Evolutionary conservation across 2,888 invertebrate genomes (phyloP).

Genomic region (Electrophaes corylata): DNA sequence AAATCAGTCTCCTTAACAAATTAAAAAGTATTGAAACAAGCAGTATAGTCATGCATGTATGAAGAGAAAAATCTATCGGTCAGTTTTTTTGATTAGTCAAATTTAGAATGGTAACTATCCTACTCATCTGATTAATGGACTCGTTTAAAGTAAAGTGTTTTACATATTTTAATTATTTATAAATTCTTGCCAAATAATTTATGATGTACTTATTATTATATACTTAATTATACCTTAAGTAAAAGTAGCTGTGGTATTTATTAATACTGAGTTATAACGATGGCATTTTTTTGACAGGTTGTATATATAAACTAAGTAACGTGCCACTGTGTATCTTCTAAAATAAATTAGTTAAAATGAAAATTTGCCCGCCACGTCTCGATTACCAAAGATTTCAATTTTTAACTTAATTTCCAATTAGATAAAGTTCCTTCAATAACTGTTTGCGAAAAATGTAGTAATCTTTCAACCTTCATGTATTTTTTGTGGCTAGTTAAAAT

Average conservation of each 20-base stretch:
- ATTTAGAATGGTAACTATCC: too few species aligned
- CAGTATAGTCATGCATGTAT: too few species aligned
- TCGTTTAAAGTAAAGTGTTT: not conserved
- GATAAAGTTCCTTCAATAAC: not conserved
- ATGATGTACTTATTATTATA: conserved; percentile 8
- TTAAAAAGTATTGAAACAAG: too few species aligned
- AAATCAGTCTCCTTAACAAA: too few species aligned
- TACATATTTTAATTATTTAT: not conserved
- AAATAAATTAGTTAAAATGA: not conserved
- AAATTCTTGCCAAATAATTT: conserved; percentile 28
- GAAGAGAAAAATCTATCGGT: too few species aligned
- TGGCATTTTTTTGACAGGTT: conserved; percentile 13
- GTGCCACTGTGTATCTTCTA: not conserved
- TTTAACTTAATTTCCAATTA: too few species aligned
- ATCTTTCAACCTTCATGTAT: too few species aligned
- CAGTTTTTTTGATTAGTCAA: too few species aligned
- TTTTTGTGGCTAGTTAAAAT: too few species aligned
- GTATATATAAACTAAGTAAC: not conserved
- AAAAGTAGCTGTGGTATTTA: not conserved
- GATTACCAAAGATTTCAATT: too few species aligned
- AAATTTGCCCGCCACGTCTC: not conserved
- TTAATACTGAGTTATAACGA: not conserved
- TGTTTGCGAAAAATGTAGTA: too few species aligned
- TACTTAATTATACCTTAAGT: not conserved
- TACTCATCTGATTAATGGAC: not conserved